Evolutionary conservation across 1,140 invertebrate species (phyloP).

Genomic region (Tetramorium alpestre): DNA sequence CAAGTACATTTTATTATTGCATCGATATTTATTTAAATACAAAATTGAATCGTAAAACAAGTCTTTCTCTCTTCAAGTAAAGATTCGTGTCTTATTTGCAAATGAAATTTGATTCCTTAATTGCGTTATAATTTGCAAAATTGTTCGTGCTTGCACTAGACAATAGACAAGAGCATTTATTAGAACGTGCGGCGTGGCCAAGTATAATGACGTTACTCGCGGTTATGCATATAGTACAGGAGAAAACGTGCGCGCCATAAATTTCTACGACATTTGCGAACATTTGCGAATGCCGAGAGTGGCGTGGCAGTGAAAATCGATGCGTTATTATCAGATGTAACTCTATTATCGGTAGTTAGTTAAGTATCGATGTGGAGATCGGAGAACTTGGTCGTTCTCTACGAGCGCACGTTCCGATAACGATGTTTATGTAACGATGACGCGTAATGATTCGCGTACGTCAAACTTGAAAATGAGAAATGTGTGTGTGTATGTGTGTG

Average conservation of each 20-base stretch:
- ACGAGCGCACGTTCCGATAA: conserved; percentile 8
- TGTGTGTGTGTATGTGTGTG: no score
- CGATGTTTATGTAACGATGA: conserved; percentile 8
- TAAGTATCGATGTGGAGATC: conserved; percentile 20
- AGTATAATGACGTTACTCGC: neutral
- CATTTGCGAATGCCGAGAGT: conserved; percentile 17
- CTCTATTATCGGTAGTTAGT: conserved; percentile 51
- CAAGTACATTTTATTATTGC: neutral
- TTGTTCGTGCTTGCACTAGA: neutral
- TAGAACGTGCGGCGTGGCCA: neutral
- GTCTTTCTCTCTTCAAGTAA: neutral
- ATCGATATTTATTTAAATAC: neutral
- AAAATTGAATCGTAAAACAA: neutral
- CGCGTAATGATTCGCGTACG: neutral
- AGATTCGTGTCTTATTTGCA: neutral
- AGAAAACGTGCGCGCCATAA: neutral
- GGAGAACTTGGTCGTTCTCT: conserved; percentile 4
- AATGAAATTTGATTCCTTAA: neutral
- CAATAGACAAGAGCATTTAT: neutral
- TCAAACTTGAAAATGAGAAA: conserved; percentile 15
- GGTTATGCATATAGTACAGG: neutral
- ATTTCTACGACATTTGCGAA: conserved; percentile 29
- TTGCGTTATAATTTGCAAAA: neutral
- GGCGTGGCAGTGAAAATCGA: conserved; percentile 36
- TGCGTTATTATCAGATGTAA: conserved; percentile 36